Evolutionary conservation across 2,797 vertebrate species (phyloP).

Genomic region (Chaetophractus vellerosus): DNA sequence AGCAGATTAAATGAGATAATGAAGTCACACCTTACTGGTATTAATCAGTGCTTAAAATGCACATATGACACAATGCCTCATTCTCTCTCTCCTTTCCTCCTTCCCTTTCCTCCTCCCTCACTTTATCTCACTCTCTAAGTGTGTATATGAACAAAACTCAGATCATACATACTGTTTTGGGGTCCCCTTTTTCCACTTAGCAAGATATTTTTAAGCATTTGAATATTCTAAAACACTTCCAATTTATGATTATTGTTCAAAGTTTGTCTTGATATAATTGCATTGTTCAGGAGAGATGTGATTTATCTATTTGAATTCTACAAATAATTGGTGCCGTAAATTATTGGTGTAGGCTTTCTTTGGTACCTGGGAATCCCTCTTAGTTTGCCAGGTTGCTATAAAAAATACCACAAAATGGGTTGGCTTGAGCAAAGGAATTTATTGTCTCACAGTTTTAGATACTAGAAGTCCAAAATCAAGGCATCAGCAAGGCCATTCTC

Average conservation of each 20-base stretch:
- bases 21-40: background rate
- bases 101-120: background rate
- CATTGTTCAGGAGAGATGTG: background rate
- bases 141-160: background rate
- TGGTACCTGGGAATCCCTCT: background rate
- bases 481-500: too few species aligned
- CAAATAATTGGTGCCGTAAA: background rate
- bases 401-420: too few species aligned
- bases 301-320: background rate
- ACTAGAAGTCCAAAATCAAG: too few species aligned
- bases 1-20: background rate
- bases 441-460: too few species aligned
- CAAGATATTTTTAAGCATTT: conserved; percentile 21
- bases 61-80: background rate
- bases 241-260: background rate
- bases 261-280: conserved; percentile 22
- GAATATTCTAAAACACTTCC: conserved; percentile 54
- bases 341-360: background rate
- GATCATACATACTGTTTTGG: background rate
- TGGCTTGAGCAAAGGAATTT: too few species aligned
- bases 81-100: too few species aligned
- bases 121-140: background rate
- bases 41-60: background rate
- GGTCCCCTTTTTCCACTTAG: background rate
- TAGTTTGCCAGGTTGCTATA: too few species aligned